Evolutionary conservation across 2,797 vertebrate genomes (phyloP).

Genomic region (Gallinago solitaria): DNA sequence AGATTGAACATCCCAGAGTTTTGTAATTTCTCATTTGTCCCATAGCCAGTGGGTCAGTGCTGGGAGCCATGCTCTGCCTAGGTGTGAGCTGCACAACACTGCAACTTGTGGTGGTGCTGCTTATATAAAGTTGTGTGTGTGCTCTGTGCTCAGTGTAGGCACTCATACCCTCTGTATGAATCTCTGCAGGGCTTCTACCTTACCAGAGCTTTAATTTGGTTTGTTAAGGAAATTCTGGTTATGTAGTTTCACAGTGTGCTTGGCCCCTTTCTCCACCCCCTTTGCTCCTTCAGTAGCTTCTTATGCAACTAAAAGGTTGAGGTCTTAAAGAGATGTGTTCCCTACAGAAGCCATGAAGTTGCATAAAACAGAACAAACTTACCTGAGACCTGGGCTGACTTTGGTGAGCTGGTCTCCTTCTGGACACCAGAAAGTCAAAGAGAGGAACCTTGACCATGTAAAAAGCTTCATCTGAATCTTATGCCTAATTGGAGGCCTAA

Average conservation of each 20-base stretch:
- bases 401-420: background rate
- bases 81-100: background rate
- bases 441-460: background rate
- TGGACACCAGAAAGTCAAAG: background rate
- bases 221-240: background rate
- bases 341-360: background rate
- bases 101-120: background rate
- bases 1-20: background rate
- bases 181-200: background rate
- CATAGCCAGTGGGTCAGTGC: background rate
- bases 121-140: background rate
- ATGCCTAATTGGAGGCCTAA: background rate
- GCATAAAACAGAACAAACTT: background rate
- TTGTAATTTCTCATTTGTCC: background rate
- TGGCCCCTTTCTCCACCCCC: background rate
- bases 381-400: background rate
- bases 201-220: background rate
- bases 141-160: background rate
- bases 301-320: background rate
- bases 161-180: background rate
- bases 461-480: background rate
- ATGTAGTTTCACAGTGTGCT: background rate
- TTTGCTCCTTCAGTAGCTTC: background rate
- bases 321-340: background rate
- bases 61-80: background rate